Conservation (phyloP, 2,113 vertebrate species). For the Turnix velox region DNA sequence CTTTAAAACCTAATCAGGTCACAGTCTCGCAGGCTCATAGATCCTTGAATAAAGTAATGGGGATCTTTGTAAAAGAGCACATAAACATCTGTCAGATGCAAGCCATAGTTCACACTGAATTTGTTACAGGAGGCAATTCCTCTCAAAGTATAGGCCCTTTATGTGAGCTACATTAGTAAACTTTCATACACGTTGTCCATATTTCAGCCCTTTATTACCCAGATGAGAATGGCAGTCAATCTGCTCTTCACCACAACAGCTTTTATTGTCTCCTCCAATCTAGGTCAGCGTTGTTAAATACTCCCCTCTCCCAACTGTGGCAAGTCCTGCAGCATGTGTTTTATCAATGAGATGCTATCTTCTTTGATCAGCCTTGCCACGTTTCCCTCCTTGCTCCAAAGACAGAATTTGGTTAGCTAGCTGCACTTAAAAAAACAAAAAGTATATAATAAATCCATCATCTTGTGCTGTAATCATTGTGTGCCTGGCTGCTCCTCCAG, state of each 20-base stretch:
- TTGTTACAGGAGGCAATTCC: slow-evolving; percentile 6
- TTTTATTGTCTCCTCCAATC: slow-evolving; percentile 75
- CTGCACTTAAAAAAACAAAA: background rate
- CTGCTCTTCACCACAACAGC: slow-evolving; percentile 74
- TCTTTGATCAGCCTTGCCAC: slow-evolving; percentile 16
- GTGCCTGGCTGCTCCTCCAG: background rate
- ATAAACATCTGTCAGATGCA: background rate
- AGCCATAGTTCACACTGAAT: background rate
- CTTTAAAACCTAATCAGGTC: slow-evolving; percentile 48
- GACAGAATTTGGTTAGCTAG: slow-evolving; percentile 31
- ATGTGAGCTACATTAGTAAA: slow-evolving; percentile 60
- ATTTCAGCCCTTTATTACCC: slow-evolving; percentile 71
- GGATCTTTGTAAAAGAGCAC: background rate
- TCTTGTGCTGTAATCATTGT: background rate
- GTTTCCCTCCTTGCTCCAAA: slow-evolving; percentile 16
- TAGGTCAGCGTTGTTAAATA: slow-evolving; percentile 77
- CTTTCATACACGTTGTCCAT: slow-evolving; percentile 7
- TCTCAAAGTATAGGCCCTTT: slow-evolving; percentile 6
- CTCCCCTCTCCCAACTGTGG: slow-evolving; percentile 32
- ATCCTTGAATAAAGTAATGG: slow-evolving; percentile 44
- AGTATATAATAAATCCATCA: background rate
- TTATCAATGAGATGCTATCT: slow-evolving; percentile 34
- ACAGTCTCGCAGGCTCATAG: slow-evolving; percentile 23
- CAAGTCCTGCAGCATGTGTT: slow-evolving; percentile 27
- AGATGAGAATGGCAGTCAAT: slow-evolving; percentile 72